Conservation (phyloP, 2,113 vertebrate species). For the Rhea pennata region DNA sequence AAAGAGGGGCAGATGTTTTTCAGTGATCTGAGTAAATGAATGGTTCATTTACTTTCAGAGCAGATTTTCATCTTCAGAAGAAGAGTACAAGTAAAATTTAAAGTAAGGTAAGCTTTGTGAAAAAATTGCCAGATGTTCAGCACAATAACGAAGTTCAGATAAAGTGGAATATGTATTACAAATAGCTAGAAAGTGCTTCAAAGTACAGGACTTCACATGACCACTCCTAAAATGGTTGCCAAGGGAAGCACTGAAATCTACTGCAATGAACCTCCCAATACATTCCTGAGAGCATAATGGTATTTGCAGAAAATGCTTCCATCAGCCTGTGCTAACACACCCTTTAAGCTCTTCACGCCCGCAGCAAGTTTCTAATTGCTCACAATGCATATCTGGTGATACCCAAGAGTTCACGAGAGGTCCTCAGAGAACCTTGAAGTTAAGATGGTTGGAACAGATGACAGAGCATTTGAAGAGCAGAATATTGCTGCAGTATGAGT, state of each 20-base stretch:
- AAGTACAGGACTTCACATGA: not conserved
- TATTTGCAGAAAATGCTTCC: not conserved
- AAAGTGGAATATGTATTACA: not conserved
- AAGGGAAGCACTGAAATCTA: not conserved
- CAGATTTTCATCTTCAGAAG: not conserved
- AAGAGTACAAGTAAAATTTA: not conserved
- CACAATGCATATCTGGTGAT: not conserved
- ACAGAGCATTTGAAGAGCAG: not conserved
- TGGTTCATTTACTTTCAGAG: not conserved
- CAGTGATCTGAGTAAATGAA: not conserved
- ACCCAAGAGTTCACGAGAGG: not conserved
- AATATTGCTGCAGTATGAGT: not conserved
- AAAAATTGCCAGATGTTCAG: not conserved
- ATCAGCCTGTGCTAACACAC: not conserved
- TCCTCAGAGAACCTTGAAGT: rapidly evolving
- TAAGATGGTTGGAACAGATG: not conserved
- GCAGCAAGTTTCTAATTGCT: not conserved
- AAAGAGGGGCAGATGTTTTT: not conserved
- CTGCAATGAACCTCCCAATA: not conserved
- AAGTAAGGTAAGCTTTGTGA: not conserved
- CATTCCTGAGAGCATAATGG: not conserved
- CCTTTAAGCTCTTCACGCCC: not conserved
- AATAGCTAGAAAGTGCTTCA: not conserved
- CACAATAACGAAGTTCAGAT: not conserved
- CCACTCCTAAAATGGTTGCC: not conserved